Evolutionary conservation across 2,797 vertebrate species (phyloP), one percentile per base, ranked within the genome.

Genomic region (Propithecus perrieri): DNA sequence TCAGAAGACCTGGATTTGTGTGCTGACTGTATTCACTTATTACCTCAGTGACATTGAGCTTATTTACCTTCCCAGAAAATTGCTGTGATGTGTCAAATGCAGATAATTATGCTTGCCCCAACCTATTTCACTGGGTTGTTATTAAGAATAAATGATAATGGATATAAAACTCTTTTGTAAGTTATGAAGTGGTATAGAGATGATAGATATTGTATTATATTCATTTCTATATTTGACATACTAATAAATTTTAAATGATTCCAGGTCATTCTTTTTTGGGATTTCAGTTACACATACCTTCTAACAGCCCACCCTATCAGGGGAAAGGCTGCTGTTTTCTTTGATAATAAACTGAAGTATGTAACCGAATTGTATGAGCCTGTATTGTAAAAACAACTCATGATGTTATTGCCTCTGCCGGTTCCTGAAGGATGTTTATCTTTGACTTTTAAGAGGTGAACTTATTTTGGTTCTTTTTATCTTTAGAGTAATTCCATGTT

Each of bases 391-490:
- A 79, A 93, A 43, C 76, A 91, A 43, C 24, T 91, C 50, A 14
- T 35, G 35, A 65, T 80, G 22, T 15, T 78, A 15, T 65, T 83
- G 41, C 61, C 46, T 85, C 63, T 88, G 35, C 38, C 50, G 43
- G 5, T 87, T 85, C 30, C 55, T 35, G 93, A 96, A 85, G 14
- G 28, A 74, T 87, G 55, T 81, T 94, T 93, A 63, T 69, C 67
- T 93, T 95, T 95, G 35, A 89, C 61, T 94, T 95, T 85, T 85
- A 85, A 93, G 55, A 74, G 18, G 35, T 81, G 59, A 86, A 84
- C n/a, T 88, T 93, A 88, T 71, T 95, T 96, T 75, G 69, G 33
- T 84, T 91, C 43, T 89, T 95, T 93, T 96, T 94, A 91, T 95
- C 61, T 91, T 93, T 86, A 88, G 79, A 79, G 35, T 75, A 53